Evolutionary conservation across 2,888 invertebrate genomes (phyloP), one percentile per base, ranked within the genome.

Genomic region (Leuctra nigra): DNA sequence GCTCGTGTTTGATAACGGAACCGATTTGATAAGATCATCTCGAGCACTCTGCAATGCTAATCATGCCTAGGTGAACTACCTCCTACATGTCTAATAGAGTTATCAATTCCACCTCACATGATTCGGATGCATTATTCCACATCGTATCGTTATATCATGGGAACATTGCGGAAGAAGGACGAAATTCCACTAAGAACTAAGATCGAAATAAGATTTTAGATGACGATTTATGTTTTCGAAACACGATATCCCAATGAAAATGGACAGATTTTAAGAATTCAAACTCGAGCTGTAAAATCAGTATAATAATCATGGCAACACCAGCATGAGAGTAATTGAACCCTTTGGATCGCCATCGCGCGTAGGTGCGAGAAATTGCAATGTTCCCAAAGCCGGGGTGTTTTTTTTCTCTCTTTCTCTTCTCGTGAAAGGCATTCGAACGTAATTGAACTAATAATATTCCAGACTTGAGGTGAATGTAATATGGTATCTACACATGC

Each of bases 401-500:
- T 29, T 29, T 29, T 29, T 11, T 29, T 29, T n/a, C n/a, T n/a
- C n/a, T n/a, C n/a, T n/a, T n/a, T n/a, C n/a, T n/a, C n/a, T n/a
- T n/a, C n/a, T n/a, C n/a, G n/a, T 29, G 29, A 44, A 44, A 16
- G 23, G 22, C 44, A 44, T 44, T 44, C 20, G 11, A 44, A 23
- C 3, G 11, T 44, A 44, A 44, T 44, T 48, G n/a, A n/a, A 14
- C 16, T 25, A n/a, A 14, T 20, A 14, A 48, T 48, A 33, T 33
- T 48, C 16, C 48, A 38, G 38, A 20, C 29, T 46, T 48, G 48
- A n/a, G 14, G 33, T 48, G n/a, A 29, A 18, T 48, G 16, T 48
- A 29, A 33, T 50, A 50, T 33, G 16, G 50, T 35, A 18, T 20
- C 50, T 35, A 33, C 33, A 50, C 50, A 50, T 50, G 50, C 50